Conservation (phyloP, 2,888 invertebrate species). For the Apamea sordens region DNA sequence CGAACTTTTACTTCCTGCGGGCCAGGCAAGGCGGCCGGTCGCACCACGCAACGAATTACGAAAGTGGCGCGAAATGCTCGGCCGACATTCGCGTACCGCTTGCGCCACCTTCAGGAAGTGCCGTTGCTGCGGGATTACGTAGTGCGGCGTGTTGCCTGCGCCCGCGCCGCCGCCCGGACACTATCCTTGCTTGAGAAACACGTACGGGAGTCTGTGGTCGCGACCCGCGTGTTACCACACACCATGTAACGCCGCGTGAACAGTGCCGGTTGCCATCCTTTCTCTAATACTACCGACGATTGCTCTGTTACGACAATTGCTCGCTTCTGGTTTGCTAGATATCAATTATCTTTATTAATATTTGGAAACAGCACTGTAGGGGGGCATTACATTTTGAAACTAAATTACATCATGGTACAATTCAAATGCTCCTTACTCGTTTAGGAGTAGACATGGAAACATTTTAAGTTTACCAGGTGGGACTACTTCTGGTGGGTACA, state of each 20-base stretch:
- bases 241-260: conserved; percentile 64
- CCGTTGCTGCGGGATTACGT: conserved; percentile 89
- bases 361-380: conserved; percentile 18
- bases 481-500: not conserved
- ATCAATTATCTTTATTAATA: conserved; percentile 41
- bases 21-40: conserved; percentile 87
- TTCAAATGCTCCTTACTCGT: not conserved
- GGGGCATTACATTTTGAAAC: not conserved
- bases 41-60: conserved; percentile 90
- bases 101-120: conserved; percentile 90
- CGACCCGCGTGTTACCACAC: conserved; percentile 73
- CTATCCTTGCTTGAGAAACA: conserved; percentile 79
- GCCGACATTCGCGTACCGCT: conserved; percentile 89
- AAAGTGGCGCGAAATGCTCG: conserved; percentile 90
- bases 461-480: conserved; percentile 1
- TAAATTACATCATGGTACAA: conserved; percentile 9
- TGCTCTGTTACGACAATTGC: conserved; percentile 53
- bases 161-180: conserved; percentile 73
- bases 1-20: conserved; percentile 91
- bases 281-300: conserved; percentile 61
- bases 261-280: conserved; percentile 67
- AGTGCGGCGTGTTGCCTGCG: conserved; percentile 75
- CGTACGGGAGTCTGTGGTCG: conserved; percentile 76
- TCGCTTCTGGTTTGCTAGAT: conserved; percentile 43
- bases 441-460: not conserved